phyloP scores from a whole-genome alignment of 2,797 vertebrate genomes.

The Fundulus diaphanus region DNA sequence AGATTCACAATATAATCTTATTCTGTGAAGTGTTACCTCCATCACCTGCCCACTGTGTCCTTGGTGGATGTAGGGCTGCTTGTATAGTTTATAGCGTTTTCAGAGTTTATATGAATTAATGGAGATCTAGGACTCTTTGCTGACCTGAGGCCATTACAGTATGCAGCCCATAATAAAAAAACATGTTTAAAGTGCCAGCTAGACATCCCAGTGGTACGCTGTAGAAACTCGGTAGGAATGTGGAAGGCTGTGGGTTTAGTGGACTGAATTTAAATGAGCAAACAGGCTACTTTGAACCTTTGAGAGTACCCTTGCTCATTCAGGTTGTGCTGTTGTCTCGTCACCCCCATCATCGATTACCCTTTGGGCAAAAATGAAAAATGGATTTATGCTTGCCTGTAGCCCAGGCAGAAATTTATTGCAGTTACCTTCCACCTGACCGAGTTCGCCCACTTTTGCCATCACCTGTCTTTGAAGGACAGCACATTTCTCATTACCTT shows the following conservation, averaged over 20 bases:
- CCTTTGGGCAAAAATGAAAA: conserved; percentile 75
- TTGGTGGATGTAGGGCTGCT: conserved; percentile 9
- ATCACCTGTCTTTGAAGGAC: conserved; percentile 17
- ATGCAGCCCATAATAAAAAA: conserved; percentile 52
- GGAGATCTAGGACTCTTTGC: conserved; percentile 52
- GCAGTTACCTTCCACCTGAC: conserved; percentile 37
- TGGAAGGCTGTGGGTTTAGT: conserved; percentile 62
- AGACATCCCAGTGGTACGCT: conserved; percentile 48
- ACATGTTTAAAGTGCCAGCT: conserved; percentile 52
- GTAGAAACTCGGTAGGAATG: conserved; percentile 60
- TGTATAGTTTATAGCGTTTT: conserved; percentile 30
- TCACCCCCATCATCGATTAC: conserved; percentile 75
- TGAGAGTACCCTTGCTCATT: conserved; percentile 63
- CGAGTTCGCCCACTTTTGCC: conserved; percentile 46
- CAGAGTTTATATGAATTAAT: conserved; percentile 64
- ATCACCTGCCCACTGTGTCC: conserved; percentile 18
- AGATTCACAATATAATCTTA: not conserved
- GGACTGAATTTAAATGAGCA: conserved; percentile 69
- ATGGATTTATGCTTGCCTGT: conserved; percentile 64
- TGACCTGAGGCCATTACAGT: conserved; percentile 64
- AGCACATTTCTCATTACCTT: conserved; percentile 25
- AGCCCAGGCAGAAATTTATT: conserved; percentile 54
- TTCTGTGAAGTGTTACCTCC: not conserved
- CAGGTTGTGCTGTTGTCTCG: conserved; percentile 69
- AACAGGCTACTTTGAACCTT: conserved; percentile 61